Percentiles rank a stretch among this genome's conserved stretches.
These are phyloP conservation scores for Uromys caudimaculatus DNA, from an alignment of 2,797 vertebrate species.

Conservation along the genomic window DNA sequence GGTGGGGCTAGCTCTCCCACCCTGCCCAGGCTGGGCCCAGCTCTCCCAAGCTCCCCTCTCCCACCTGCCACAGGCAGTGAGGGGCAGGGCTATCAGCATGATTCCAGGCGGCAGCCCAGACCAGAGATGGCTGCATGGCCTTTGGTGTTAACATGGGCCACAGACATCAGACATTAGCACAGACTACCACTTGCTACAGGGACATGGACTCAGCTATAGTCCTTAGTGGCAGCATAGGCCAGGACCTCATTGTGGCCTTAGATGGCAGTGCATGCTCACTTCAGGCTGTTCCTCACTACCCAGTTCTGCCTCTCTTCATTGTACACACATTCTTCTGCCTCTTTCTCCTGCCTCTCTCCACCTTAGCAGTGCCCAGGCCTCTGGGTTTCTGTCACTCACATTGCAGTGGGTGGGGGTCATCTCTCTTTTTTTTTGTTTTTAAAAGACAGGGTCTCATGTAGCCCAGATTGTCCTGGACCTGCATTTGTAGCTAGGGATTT, in stretches of 20 bases:
- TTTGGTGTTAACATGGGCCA: not conserved
- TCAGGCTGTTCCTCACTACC: not conserved
- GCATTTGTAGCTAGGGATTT: not conserved
- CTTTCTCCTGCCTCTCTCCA: not conserved
- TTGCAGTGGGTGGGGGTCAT: not conserved
- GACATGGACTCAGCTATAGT: not conserved
- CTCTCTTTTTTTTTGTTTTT: not conserved
- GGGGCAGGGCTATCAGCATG: not conserved
- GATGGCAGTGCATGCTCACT: not conserved
- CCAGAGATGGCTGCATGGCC: not conserved
- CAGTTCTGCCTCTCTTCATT: not conserved
- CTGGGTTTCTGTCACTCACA: not conserved
- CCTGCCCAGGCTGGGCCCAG: not conserved
- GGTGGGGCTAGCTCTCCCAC: not conserved
- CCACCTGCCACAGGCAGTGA: not conserved
- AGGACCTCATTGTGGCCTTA: not conserved
- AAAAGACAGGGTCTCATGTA: not conserved
- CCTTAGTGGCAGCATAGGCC: not conserved
- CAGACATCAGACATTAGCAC: not conserved
- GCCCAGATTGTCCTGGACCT: not conserved
- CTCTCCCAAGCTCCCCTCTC: not conserved
- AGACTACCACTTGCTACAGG: not conserved
- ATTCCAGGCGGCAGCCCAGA: not conserved
- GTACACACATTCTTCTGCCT: not conserved
- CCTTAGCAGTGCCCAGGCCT: not conserved